phyloP scores from a whole-genome alignment of 2,888 invertebrate species.

The Cosmia pyralina region DNA sequence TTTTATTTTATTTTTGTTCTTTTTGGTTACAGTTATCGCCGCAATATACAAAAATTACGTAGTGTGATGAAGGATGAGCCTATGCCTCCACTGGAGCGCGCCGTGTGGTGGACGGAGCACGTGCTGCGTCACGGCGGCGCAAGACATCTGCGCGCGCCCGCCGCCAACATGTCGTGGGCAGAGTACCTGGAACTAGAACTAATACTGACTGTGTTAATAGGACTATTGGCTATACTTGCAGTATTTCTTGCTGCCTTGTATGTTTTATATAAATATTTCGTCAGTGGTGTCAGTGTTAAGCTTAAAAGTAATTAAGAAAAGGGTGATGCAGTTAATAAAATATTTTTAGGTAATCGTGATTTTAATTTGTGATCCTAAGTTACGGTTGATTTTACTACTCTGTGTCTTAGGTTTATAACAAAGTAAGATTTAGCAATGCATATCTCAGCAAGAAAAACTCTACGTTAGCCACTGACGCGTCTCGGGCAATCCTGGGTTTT shows the following conservation, averaged over 20 bases:
- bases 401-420: too few species aligned
- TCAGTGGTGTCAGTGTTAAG: constrained; percentile 2
- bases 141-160: constrained; percentile 77
- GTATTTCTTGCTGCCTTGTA: constrained; percentile 7
- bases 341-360: background rate
- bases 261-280: constrained; percentile 39
- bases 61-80: constrained; percentile 57
- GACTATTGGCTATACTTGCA: background rate
- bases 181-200: constrained; percentile 71
- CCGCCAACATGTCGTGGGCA: constrained; percentile 69
- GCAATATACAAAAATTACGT: constrained; percentile 54
- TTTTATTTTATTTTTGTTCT: background rate
- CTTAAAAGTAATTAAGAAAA: constrained; percentile 26
- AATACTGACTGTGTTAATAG: constrained; percentile 30
- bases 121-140: constrained; percentile 81
- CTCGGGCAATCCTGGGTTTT: too few species aligned
- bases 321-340: fast-evolving
- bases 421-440: too few species aligned
- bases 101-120: constrained; percentile 87
- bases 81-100: constrained; percentile 71
- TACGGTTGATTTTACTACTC: too few species aligned
- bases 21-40: constrained; percentile 49
- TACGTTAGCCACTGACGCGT: too few species aligned
- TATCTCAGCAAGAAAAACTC: too few species aligned
- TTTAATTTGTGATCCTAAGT: too few species aligned